Evolutionary conservation across 1,140 invertebrate genomes (phyloP).

Genomic region (fruit fly (Drosophila melanogaster)): Release_6_plus_ISO1_MT NT_037436.4:3027501-3028000

Average conservation of each 20-base stretch:
- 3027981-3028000: not conserved
- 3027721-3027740: constrained; percentile 75
- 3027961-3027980: constrained; percentile 9
- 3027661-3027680: constrained; percentile 10
- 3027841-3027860: constrained; percentile 9
- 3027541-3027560: constrained; percentile 46
- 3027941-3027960: constrained; percentile 26
- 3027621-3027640: constrained; percentile 62
- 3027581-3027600: constrained; percentile 20
- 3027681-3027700: constrained; percentile 5
- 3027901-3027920: not conserved
- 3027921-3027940: constrained; percentile 16
- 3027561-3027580: constrained; percentile 57
- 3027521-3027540: constrained; percentile 12
- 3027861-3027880: not conserved
- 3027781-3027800: constrained; percentile 14
- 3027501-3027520: constrained; percentile 59
- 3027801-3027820: constrained; percentile 34
- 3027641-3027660: constrained; percentile 36
- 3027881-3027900: not conserved
- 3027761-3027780: not conserved
- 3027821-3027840: constrained; percentile 46
- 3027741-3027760: constrained; percentile 21
- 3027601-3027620: constrained; percentile 7
- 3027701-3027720: constrained; percentile 65